phyloP scores from a whole-genome alignment of 1,140 invertebrate genomes.

The Atta texana region DNA sequence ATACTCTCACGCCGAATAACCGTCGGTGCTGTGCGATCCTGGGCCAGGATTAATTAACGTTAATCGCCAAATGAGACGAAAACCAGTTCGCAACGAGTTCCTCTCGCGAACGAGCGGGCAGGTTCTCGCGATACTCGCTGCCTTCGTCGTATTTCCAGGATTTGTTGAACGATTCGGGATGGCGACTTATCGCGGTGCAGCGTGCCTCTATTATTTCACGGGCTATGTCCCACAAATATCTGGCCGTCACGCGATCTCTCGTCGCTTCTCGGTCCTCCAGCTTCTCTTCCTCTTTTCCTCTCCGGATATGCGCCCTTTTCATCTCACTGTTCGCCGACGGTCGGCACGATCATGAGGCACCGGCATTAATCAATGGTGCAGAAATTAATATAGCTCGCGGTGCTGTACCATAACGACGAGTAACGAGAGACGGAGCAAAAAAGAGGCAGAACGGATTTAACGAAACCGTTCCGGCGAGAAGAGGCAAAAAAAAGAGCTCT shows the following conservation, averaged over 20 bases:
- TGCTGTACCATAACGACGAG: conserved; percentile 29
- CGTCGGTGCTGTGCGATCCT: conserved; percentile 6
- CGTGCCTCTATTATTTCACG: conserved; percentile 71
- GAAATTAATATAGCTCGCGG: conserved; percentile 76
- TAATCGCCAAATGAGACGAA: conserved; percentile 58
- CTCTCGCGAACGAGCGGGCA: neutral
- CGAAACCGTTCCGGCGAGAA: conserved; percentile 17
- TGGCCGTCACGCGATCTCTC: conserved; percentile 70
- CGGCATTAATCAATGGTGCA: conserved; percentile 71
- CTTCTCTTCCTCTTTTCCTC: neutral
- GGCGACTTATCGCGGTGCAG: conserved; percentile 57
- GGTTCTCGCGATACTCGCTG: conserved; percentile 17
- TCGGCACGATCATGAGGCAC: conserved; percentile 60
- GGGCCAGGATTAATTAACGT: conserved; percentile 70
- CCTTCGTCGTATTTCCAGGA: conserved; percentile 58
- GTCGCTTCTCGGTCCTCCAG: neutral
- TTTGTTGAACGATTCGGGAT: conserved; percentile 57
- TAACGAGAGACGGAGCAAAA: conserved; percentile 29
- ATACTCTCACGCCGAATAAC: conserved; percentile 4
- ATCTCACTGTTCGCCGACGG: conserved; percentile 26
- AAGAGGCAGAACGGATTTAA: conserved; percentile 21
- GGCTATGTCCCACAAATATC: conserved; percentile 58
- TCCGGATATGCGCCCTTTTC: neutral
- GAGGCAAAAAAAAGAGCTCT: conserved; percentile 23
- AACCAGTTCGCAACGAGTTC: conserved; percentile 17